Evolutionary conservation across 2,888 invertebrate species (phyloP), one percentile per base, ranked within the genome.

Genomic region (Dynastes hyllus): DNA sequence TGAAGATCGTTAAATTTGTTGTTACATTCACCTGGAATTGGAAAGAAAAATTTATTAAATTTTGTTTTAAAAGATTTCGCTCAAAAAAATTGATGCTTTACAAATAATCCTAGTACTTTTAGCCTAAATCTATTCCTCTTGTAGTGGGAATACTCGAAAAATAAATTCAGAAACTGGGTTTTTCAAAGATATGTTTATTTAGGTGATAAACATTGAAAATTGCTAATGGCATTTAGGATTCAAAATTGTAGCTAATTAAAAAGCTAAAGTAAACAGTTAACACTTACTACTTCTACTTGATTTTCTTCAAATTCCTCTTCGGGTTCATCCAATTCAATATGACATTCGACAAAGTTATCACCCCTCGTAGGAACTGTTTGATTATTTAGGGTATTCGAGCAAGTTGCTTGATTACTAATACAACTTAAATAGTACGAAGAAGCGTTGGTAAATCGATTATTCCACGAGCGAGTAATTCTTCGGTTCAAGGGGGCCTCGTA

Each of bases 401-500:
- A 45, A 40, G 73, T 73, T 40, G 40, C 45, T 53, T 61, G 58
- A 22, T 73, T 61, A 6, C 58, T 73, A 40, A 73, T 37, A 22
- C 73, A 61, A 45, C 8, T 61, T 27, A 61, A 13, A 73, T 73
- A 73, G 32, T 73, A 73, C n/a, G 73, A 40, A 2, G 73, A 73
- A 29, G 61, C 45, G 27, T 73, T 45, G 22, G 16, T 0, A n/a
- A 61, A 73, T 13, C 40, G 37, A 37, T 27, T 58, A 22, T 61
- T 40, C 16, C 22, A 45, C 2, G 73, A 73, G 58, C 40, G 58
- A 4, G 73, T 16, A 6, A 58, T 71, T 37, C 58, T 71, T 16
- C 71, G 58, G 8, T 50, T 45, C 27, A 37, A 22, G 40, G 61
- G 58, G 58, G 40, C 61, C 27, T 9, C 73, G 22, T 6, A 11